phyloP scores from a whole-genome alignment of 2,113 vertebrate species.

The Cyprinodon tularosa region DNA sequence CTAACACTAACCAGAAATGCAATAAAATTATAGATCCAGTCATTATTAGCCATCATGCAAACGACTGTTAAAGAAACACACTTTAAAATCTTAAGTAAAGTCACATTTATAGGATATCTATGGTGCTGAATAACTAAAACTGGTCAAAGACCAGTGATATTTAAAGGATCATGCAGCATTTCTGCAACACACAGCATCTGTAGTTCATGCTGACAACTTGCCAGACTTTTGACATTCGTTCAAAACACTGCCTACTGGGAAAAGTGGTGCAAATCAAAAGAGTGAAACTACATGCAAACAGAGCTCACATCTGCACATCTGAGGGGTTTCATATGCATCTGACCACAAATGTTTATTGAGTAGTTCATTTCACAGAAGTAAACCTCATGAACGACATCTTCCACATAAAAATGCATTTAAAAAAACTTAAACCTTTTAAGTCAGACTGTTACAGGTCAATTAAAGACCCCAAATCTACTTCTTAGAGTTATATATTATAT shows the following conservation, averaged over 20 bases:
- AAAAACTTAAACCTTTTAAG: neutral
- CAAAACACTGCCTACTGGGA: conserved; percentile 4
- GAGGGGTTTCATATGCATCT: neutral
- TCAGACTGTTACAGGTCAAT: neutral
- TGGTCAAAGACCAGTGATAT: neutral
- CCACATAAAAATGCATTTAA: neutral
- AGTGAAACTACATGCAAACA: conserved; percentile 13
- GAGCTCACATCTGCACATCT: neutral
- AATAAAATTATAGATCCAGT: neutral
- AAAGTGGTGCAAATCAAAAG: conserved; percentile 13
- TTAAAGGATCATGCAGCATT: neutral
- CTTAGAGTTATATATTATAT: neutral
- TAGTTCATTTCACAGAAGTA: neutral
- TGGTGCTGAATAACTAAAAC: neutral
- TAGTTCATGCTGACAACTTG: neutral
- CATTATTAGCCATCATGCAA: neutral
- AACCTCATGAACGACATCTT: neutral
- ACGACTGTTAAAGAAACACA: neutral
- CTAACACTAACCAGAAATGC: neutral
- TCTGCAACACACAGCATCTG: neutral
- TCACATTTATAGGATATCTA: neutral
- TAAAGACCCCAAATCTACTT: neutral
- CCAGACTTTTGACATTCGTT: conserved; percentile 15
- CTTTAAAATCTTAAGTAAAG: neutral
- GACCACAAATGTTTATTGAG: neutral